Base-by-base conservation (phyloP, 2,113 vertebrate species). In the Ibidorhyncha struthersii region DNA sequence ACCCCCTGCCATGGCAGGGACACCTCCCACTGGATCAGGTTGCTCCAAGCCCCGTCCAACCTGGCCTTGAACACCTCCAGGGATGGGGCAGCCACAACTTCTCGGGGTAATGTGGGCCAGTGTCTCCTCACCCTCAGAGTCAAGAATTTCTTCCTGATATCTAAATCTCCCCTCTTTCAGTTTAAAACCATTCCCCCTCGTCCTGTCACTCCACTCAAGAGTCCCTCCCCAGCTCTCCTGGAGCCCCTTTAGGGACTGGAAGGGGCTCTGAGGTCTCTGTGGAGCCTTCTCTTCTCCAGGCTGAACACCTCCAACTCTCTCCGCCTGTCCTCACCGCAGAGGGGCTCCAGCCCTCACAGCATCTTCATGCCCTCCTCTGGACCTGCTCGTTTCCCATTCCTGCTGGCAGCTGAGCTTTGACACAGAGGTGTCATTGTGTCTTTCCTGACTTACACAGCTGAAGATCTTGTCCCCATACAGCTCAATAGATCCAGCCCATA, bases 381-480 rank as follows among this genome's bases (percentile, higher is more conserved):
- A 26, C n/a, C 12, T 12, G 20, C 26, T 55, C 2, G 0, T 43
- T 72, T 59, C n/a, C n/a, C 2, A 6, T 77, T 71, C 40, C 32
- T 38, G 47, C n/a, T 14, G 52, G 17, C 2, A 1, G 56, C 27
- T 4, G 14, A 50, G 65, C 45, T 73, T 53, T 56, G 86, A 14
- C 16, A 8, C 9, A 2, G 18, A 6, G 26, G 1, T 56, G 32
- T 55, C 19, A 19, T 45, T 41, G n/a, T 25, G 3, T 32, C 53
- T 55, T 18, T 61, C 19, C 16, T 49, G 26, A 14, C 27, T 77
- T 53, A 30, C 4, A 11, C 38, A 55, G 30, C 23, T 61, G 71
- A 20, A 62, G 38, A 14, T 30, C 38, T 34, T 23, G 4, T 0
- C 20, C 40, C 4, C 20, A 1, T 19, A 16, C 2, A 38, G 23